These are phyloP conservation scores for Girardinus metallicus DNA, from an alignment of 2,797 vertebrate genomes.

Conservation along the genomic window DNA sequence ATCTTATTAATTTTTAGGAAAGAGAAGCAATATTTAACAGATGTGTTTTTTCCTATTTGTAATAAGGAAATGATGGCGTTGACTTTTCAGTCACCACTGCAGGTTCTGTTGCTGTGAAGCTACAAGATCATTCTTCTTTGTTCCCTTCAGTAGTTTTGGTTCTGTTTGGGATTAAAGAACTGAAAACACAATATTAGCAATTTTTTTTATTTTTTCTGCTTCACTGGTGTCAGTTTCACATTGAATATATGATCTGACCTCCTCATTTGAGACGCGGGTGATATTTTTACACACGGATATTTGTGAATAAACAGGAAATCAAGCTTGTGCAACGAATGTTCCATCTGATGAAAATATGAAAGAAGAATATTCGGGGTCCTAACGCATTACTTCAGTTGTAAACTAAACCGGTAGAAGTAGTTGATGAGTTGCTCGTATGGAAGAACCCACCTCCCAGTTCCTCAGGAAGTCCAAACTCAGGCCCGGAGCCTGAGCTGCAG, in stretches of 20 bases:
- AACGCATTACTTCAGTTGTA: not conserved
- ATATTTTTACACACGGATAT: not conserved
- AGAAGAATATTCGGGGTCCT: not conserved
- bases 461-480: slow-evolving; percentile 60
- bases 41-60: not conserved
- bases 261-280: not conserved
- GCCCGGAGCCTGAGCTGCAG: slow-evolving; percentile 55
- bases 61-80: not conserved
- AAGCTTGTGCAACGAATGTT: not conserved
- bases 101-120: not conserved
- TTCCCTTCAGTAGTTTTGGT: not conserved
- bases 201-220: not conserved
- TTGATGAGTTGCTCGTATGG: slow-evolving; percentile 7
- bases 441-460: slow-evolving; percentile 2
- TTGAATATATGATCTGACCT: not conserved
- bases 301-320: not conserved
- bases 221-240: not conserved
- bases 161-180: not conserved
- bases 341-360: not conserved
- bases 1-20: not conserved
- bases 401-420: not conserved
- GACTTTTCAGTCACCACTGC: too few species aligned
- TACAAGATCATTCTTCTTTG: not conserved
- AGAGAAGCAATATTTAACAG: not conserved
- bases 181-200: not conserved